Evolutionary conservation across 1,140 invertebrate species (phyloP), one percentile per base, ranked within the genome.

Genomic region (Neodiprion lecontei): DNA sequence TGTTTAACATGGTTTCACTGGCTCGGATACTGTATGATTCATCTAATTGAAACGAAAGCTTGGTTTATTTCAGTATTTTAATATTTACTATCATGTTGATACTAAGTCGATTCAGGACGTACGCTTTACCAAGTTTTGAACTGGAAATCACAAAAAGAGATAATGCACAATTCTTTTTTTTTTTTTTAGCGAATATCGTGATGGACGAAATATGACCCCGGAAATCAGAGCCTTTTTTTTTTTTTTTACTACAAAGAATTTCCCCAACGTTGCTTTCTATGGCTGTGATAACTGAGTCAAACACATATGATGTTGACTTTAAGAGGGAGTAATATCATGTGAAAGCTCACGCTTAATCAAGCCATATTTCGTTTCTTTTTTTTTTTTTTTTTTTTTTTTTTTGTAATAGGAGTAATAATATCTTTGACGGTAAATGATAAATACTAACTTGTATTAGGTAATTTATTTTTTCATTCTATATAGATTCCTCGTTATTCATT

Each of bases 281-380:
- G 84, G 83, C 86, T 88, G 87, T 87, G 87, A 87, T 87, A 83
- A 84, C 78, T 80, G 84, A 73, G 82, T 84, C 81, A 78, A 79
- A 80, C 74, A 79, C 77, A 85, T 84, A 83, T 85, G 86, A 88
- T 88, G 85, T 88, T 88, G 85, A 86, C 82, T 88, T 83, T 86
- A 83, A 87, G 85, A 86, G 86, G 84, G 82, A 86, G 80, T 87
- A 87, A 87, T 87, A 81, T 87, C 86, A 87, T 83, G 82, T 86
- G 82, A 83, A 80, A 86, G 81, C 83, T 85, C 82, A 83, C 80
- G n/a, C 53, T 83, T 75, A 77, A 84, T 86, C 84, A 88, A 84
- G 85, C 85, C 85, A 86, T 87, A 85, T 76, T 82, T 79, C 61
- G 11, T 12, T 40, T 69, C 8, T 4, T 69, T 74, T 12, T 67